phyloP scores from a whole-genome alignment of 2,113 vertebrate species.

The Baryphthengus martii region DNA sequence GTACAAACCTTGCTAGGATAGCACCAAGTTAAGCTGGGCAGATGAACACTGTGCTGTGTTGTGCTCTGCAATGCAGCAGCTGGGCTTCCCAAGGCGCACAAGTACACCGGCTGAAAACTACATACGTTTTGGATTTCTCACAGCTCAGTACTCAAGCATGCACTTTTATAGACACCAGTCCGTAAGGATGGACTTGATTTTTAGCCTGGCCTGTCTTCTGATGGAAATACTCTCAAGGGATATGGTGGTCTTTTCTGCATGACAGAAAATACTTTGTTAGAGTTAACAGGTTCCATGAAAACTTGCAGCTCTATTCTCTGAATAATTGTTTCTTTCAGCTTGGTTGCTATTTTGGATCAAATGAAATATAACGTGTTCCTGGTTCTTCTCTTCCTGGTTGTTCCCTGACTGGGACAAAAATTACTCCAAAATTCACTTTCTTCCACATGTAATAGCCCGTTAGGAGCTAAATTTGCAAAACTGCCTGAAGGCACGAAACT shows the following conservation, averaged over 20 bases:
- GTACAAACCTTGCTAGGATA: background rate
- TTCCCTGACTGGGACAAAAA: background rate
- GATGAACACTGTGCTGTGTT: background rate
- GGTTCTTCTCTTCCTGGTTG: background rate
- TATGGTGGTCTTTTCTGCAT: background rate
- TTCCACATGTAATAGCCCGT: background rate
- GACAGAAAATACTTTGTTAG: background rate
- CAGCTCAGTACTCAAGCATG: background rate
- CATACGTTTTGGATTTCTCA: background rate
- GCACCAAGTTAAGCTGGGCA: background rate
- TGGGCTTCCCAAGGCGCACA: rapidly evolving
- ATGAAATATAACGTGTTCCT: background rate
- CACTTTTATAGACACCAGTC: background rate
- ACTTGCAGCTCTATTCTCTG: background rate
- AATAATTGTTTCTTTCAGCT: conserved; percentile 24
- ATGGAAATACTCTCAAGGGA: background rate
- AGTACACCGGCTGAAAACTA: background rate
- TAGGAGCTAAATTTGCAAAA: background rate
- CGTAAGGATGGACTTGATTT: background rate
- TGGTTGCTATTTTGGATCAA: conserved; percentile 8
- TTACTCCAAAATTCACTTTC: background rate
- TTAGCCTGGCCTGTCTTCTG: background rate
- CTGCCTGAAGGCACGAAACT: background rate
- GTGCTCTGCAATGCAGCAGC: background rate
- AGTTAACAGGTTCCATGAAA: background rate